These are phyloP conservation scores for Xylota segnis DNA, from an alignment of 2,888 invertebrate genomes.

Conservation along the genomic window DNA sequence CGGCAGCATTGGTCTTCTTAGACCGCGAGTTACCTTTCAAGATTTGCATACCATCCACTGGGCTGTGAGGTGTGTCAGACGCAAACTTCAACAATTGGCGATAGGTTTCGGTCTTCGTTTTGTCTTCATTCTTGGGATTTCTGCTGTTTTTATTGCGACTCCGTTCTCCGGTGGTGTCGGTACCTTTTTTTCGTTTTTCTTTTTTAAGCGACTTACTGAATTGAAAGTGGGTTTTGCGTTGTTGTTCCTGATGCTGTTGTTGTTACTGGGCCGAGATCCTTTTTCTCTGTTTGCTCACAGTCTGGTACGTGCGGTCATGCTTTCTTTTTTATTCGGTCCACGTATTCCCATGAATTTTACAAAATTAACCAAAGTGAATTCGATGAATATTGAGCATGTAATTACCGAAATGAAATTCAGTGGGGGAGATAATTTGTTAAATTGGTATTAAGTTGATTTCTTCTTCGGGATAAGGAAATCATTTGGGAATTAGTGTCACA, in stretches of 20 bases:
- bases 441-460: conserved; percentile 23
- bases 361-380: conserved; percentile 40
- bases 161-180: background rate
- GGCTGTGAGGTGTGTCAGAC: conserved; percentile 22
- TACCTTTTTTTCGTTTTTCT: background rate
- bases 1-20: conserved; percentile 7
- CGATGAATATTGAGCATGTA: conserved; percentile 34
- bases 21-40: conserved; percentile 30
- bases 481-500: background rate
- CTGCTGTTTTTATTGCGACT: conserved; percentile 9
- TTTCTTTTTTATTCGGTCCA: conserved; percentile 30
- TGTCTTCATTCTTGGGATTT: background rate
- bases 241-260: background rate
- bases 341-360: conserved; percentile 35
- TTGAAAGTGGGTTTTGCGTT: background rate
- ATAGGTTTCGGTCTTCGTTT: background rate
- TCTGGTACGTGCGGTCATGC: conserved; percentile 12
- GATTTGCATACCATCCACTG: conserved; percentile 35
- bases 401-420: conserved; percentile 45
- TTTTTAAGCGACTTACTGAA: background rate
- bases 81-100: conserved; percentile 16
- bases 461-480: background rate
- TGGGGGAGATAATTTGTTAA: conserved; percentile 38
- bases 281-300: conserved; percentile 21
- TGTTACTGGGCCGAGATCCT: background rate